phyloP scores from a whole-genome alignment of 2,797 vertebrate species.

The Pyrocephalus nanus region DNA sequence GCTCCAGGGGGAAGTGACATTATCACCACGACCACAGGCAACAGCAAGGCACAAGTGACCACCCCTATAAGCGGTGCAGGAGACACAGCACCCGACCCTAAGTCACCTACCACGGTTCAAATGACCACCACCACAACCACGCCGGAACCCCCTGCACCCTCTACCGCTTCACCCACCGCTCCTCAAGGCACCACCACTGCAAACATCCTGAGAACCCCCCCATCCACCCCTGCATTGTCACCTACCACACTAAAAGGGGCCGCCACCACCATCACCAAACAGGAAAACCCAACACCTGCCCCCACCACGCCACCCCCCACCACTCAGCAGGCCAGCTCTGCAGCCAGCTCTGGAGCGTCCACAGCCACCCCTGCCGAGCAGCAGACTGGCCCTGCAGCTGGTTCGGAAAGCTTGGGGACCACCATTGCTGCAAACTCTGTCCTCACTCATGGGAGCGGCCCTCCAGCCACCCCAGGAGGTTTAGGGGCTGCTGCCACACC shows the following conservation, averaged over 20 bases:
- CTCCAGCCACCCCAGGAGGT: rapidly evolving
- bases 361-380: background rate
- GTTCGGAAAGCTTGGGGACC: rapidly evolving
- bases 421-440: rapidly evolving
- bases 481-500: rapidly evolving
- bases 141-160: rapidly evolving
- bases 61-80: rapidly evolving
- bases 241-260: rapidly evolving
- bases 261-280: rapidly evolving
- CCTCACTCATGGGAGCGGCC: rapidly evolving
- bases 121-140: rapidly evolving
- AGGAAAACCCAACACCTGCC: rapidly evolving
- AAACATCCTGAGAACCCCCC: rapidly evolving
- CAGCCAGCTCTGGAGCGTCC: rapidly evolving
- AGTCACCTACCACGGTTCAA: rapidly evolving
- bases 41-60: rapidly evolving
- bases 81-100: rapidly evolving
- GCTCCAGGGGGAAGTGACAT: rapidly evolving
- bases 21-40: rapidly evolving
- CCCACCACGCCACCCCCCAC: rapidly evolving
- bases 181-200: rapidly evolving
- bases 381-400: rapidly evolving
- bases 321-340: background rate
- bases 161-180: rapidly evolving
- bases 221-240: rapidly evolving